Evolutionary conservation across 2,888 invertebrate species (phyloP), one percentile per base, ranked within the genome.

Genomic region (Ophraella communa): DNA sequence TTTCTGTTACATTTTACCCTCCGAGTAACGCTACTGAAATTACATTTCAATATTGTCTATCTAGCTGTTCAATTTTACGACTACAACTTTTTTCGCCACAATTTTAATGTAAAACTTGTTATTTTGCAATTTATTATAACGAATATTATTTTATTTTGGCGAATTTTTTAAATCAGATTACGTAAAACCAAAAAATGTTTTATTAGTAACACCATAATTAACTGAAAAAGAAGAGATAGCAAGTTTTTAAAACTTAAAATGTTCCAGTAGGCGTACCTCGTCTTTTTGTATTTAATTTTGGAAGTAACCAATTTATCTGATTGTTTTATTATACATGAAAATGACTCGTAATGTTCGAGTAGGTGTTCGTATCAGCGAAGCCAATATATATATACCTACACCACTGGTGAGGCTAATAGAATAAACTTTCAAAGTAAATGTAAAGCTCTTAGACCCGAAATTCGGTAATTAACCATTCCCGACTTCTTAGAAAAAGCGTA

Each of bases 301-400:
- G 59, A 24, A 65, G 66, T 62, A 62, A 59, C 45, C 35, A 49
- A 42, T 47, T 47, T 47, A 47, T 44, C 59, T 55, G 58, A 66
- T 66, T 66, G 62, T 66, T 66, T 66, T 66, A 65, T 66, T 66
- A 66, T 66, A 59, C 66, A 49, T 59, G 62, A 47, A 47, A 11
- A 7, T 30, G 30, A 30, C 8, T 30, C 10, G 3, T 30, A 10
- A 30, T 10, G 2, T 1, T 1, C 2, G 30, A 30, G 10, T 3
- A 3, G 8, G 8, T 30, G 11, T 30, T 30, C 11, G 11, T 10
- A 30, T 30, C 8, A 24, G 8, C 8, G 2, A 30, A 30, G 10
- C 10, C n/a, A n/a, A n/a, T n/a, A n/a, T n/a, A n/a, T n/a, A n/a
- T 30, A 10, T 10, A 10, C 2, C 14, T 39, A 1, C 47, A 23